Evolutionary conservation across 1,140 invertebrate genomes (phyloP).

Genomic region (Neodiprion pinetum): DNA sequence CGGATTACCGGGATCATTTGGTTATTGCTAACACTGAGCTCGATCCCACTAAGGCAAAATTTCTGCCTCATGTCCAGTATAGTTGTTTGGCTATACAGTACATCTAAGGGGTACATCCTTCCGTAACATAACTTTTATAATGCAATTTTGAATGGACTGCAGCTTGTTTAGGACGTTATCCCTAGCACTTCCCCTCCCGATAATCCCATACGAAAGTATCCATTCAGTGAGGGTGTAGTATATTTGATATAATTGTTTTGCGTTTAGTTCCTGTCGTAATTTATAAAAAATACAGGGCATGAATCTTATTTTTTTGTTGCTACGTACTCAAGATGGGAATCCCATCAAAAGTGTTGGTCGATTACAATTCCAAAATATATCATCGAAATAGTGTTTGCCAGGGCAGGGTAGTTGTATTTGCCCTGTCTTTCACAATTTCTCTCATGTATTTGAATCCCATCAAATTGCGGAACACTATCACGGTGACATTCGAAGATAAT

Average conservation of each 20-base stretch:
- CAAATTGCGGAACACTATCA: constrained; percentile 8
- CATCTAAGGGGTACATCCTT: not conserved
- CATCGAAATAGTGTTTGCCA: not conserved
- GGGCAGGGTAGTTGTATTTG: not conserved
- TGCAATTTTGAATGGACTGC: not conserved
- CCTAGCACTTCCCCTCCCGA: not conserved
- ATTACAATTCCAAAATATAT: constrained; percentile 22
- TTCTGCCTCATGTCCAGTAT: too few relatives aligned
- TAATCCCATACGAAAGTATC: not conserved
- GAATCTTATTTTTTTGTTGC: constrained; percentile 13
- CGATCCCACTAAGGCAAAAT: too few relatives aligned
- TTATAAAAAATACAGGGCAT: constrained; percentile 13
- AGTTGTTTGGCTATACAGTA: too few relatives aligned
- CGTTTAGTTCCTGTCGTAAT: not conserved
- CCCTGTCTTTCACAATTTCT: not conserved
- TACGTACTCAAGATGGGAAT: not conserved
- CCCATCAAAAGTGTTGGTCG: constrained; percentile 15
- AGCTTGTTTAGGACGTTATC: not conserved
- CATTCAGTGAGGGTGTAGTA: not conserved
- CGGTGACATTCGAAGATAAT: constrained; percentile 11
- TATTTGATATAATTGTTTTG: not conserved
- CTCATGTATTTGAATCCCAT: not conserved
- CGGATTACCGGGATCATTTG: too few relatives aligned
- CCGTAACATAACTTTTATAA: not conserved
- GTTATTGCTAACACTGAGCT: too few relatives aligned